Percentiles rank a stretch among this genome's conserved stretches.
phyloP scores from a whole-genome alignment of 2,888 invertebrate species.

The Petrolisthes manimaculis region DNA sequence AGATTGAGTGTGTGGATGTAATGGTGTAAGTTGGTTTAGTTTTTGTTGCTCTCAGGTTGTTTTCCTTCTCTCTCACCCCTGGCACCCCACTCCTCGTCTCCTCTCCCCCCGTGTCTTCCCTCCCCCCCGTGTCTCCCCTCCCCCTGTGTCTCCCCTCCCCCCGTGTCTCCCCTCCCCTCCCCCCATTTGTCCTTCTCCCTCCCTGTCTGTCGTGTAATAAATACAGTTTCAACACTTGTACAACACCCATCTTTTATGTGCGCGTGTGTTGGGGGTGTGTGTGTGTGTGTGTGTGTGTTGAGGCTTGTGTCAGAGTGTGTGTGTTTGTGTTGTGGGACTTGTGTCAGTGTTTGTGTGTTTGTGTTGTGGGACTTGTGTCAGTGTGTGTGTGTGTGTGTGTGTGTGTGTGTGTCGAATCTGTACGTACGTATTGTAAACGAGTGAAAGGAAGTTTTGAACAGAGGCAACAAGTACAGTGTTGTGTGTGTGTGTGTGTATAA shows the following conservation, averaged over 20 bases:
- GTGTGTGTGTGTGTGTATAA: neutral
- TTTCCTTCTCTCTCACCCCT: neutral
- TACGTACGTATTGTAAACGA: neutral
- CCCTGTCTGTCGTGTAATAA: neutral
- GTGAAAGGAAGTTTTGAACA: too few species aligned
- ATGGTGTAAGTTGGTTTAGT: neutral
- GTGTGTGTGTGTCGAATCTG: neutral
- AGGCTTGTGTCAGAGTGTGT: neutral
- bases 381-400: neutral
- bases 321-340: neutral
- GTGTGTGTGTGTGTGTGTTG: slow-evolving; percentile 11
- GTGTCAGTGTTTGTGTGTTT: neutral
- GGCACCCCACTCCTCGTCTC: neutral
- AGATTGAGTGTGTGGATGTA: neutral
- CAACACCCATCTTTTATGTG: neutral
- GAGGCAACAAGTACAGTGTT: neutral
- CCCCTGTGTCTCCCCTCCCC: neutral
- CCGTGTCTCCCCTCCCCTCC: neutral
- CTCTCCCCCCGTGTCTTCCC: neutral
- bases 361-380: neutral
- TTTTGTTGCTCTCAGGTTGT: neutral
- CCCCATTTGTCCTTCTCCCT: neutral
- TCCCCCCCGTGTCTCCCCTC: neutral
- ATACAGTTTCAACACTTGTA: slow-evolving; percentile 5
- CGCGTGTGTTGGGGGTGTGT: neutral